Evolutionary conservation across 2,797 vertebrate species (phyloP), one percentile per base, ranked within the genome.

Genomic region (Pyrocephalus nanus): DNA sequence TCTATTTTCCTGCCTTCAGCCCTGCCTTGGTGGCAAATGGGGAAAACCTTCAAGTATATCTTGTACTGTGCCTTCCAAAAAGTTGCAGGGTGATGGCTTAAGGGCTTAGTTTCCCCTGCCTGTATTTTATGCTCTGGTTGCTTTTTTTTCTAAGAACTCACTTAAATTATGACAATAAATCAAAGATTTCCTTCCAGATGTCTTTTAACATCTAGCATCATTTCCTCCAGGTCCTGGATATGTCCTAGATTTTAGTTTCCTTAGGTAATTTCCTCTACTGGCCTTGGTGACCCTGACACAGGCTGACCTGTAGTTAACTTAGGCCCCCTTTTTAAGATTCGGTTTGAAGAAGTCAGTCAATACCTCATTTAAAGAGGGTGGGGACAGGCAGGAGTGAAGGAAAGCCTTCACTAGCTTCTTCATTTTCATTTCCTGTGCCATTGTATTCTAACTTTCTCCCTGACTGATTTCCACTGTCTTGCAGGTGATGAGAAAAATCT

Each of bases 181-280:
- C 76, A 86, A 82, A 90, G 53, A 91, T 96, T 97, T 97, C 86
- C 87, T 97, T 95, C 93, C 92, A 95, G 92, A 91, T 93, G 95
- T 95, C 97, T 97, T 96, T 94, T 92, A 97, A 95, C 95, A 96
- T 97, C 96, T 86, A 95, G 87, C 75, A 91, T 96, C 77, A 87
- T 87, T 96, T 95, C 86, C 93, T 96, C 84, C 66, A 85, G 65
- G 85, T 92, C 88, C 79, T 93, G 66, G 65, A 53, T 81, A 88
- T 91, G 92, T 94, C 92, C 95, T 95, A 95, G 80, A 95, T 97
- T 95, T 97, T 88, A 93, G 94, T 96, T 97, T 97, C 96, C 88
- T 97, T 95, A 92, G 96, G 93, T 96, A 96, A 96, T 97, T 96
- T 97, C 96, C 96, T 97, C 92, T 75, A 47, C 86, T 88, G 87